Conservation (phyloP, 2,888 invertebrate species). For the Scaptomyza reducta region DNA sequence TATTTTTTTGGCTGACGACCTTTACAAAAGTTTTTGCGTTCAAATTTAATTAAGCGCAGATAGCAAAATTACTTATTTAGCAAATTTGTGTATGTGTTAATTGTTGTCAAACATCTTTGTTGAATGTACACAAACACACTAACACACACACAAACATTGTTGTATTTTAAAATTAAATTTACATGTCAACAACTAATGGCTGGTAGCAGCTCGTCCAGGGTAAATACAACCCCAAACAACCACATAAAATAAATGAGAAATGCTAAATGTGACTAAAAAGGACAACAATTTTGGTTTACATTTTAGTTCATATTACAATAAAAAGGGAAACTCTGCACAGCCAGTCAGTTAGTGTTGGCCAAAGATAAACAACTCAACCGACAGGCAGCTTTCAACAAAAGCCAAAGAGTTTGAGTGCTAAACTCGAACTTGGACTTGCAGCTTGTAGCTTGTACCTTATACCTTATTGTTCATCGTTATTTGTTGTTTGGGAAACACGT, state of each 20-base stretch:
- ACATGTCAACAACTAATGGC: slow-evolving; percentile 37
- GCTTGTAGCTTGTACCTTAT: not conserved
- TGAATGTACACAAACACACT: not conserved
- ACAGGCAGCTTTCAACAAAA: slow-evolving; percentile 50
- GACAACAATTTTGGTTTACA: slow-evolving; percentile 27
- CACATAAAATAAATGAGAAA: slow-evolving; percentile 30
- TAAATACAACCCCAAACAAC: slow-evolving; percentile 7
- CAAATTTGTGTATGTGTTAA: slow-evolving; percentile 38
- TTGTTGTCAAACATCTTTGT: slow-evolving; percentile 25
- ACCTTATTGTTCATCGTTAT: slow-evolving; percentile 32
- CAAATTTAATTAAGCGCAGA: slow-evolving; percentile 35
- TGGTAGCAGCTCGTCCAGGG: not conserved
- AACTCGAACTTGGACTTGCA: not conserved
- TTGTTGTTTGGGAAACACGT: slow-evolving; percentile 35
- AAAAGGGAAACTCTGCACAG: slow-evolving; percentile 21
- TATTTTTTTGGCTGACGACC: not conserved
- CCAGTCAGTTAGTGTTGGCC: slow-evolving; percentile 41
- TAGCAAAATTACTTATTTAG: slow-evolving; percentile 22
- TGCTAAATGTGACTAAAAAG: slow-evolving; percentile 33
- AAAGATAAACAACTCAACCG: slow-evolving; percentile 51
- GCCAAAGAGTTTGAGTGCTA: slow-evolving; percentile 32
- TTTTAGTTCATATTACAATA: slow-evolving; percentile 44
- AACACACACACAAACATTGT: too few relatives aligned
- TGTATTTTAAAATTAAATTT: slow-evolving; percentile 22
- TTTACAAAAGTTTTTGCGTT: slow-evolving; percentile 7